Conservation (phyloP, 2,113 vertebrate genomes). For the Dolichallabes microphthalmus region DNA sequence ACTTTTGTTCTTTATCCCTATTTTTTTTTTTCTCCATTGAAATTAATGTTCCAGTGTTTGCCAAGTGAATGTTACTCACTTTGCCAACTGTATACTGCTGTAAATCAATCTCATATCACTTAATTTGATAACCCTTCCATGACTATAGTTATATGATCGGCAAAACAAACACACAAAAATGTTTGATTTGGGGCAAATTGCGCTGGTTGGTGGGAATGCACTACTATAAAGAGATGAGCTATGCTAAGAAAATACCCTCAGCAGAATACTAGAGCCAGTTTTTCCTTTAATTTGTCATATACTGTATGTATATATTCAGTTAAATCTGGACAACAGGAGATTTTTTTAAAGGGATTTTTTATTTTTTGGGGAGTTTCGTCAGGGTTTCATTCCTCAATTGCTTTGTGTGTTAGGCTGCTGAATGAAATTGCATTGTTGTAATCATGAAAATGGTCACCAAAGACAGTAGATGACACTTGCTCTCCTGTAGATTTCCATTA, state of each 20-base stretch:
- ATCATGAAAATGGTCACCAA: slow-evolving; percentile 33
- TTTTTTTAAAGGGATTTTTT: neutral
- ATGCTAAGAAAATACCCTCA: neutral
- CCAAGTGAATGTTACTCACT: too few relatives aligned
- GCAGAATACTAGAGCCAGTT: neutral
- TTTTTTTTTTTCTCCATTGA: too few relatives aligned
- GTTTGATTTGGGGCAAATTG: neutral
- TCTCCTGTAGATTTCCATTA: neutral
- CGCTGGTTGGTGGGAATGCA: neutral
- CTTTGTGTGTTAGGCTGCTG: neutral
- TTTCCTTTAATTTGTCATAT: neutral
- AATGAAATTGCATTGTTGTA: neutral
- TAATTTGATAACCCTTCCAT: neutral
- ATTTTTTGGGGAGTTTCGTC: neutral
- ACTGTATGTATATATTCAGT: neutral
- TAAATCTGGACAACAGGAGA: neutral
- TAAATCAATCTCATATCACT: neutral
- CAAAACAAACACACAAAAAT: too few relatives aligned
- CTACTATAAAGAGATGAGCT: neutral
- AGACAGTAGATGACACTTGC: neutral
- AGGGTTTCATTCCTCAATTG: neutral
- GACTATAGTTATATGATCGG: neutral
- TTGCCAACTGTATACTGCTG: too few relatives aligned
- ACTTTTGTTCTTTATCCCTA: too few relatives aligned
- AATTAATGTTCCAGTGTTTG: too few relatives aligned